Base-by-base conservation (phyloP, 1,140 invertebrate species). In the Habropoda laboriosa region DNA sequence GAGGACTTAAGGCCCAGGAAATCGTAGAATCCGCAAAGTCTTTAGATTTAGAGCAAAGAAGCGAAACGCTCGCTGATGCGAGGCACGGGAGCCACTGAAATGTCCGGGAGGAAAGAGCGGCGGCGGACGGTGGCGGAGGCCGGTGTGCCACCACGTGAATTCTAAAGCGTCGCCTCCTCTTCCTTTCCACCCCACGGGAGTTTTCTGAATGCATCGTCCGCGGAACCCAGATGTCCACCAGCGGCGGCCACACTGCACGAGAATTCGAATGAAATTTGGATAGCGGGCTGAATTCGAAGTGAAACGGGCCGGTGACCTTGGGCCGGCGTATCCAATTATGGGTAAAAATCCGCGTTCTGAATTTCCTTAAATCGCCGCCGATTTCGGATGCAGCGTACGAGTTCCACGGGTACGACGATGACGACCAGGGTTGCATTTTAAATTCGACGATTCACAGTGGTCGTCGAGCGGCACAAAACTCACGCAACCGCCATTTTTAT, bases 31-130 rank as follows among this genome's bases (percentile, higher is more conserved):
- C 40, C 70, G 27, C 16, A 2, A 7, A 38, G 49, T n/a, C 42
- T 35, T 42, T 45, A 27, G 42, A 75, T 75, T 66, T 75, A 12
- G 73, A 66, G 73, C 73, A 75, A 53, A 75, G 73, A n/a, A 64
- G 45, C 57, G 71, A 64, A 42, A 55, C 47, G 73, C 24, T 75
- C 61, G 60, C 47, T 86, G 87, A 91, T 92, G 89, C 73, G 47
- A 53, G 30, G 60, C 73, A 90, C 90, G 90, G 84, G 82, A 75
- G 64, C 74, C 82, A 86, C 87, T 89, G 89, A 91, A 91, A 89
- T 80, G 88, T 89, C 81, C 76, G 72, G 79, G 79, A 68, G 79
- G 75, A 32, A 61, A 70, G n/a, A n/a, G n/a, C n/a, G 81, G 77
- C 57, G 53, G 66, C 47, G 24, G 66, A 60, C 57, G 72, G 58